Base-by-base conservation (phyloP, 2,888 invertebrate species). In the Morpho achilles region DNA sequence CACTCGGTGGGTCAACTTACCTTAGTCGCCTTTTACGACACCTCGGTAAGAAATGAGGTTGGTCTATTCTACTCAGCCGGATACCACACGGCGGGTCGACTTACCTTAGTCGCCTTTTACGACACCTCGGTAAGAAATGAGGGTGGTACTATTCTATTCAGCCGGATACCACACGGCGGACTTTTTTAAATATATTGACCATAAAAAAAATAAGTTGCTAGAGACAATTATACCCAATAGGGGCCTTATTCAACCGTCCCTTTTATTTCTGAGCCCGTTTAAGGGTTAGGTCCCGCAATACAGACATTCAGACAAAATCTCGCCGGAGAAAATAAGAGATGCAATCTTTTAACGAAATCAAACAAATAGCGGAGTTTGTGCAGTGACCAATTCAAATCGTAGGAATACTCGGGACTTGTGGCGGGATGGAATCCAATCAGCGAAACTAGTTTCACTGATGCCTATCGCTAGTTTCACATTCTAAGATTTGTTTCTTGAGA, bases 401-500 rank as follows among this genome's bases (percentile, higher is more conserved):
- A 74, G 76, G 81, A 81, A 76, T 77, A 79, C 75, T 75, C 73
- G 74, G 73, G 73, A 50, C 74, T 72, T 58, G 66, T 69, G 70
- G 74, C 71, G 80, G 81, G 82, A 79, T 78, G 75, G 82, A 82
- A 88, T 84, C 88, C 89, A 90, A 90, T 90, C 89, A 89, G 84
- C 75, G 76, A 79, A 87, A 87, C 88, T 87, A 87, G 87, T 81
- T 85, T 77, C 74, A 79, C 80, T 78, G 90, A 90, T 90, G 88
- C 88, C 84, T 89, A 90, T 90, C 90, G 82, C 84, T 82, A 86
- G 81, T 87, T 88, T 87, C 88, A 87, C 90, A 89, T 90, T 89
- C 89, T 87, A 89, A 90, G 88, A 90, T 90, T 90, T 90, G 90
- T 90, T 90, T 90, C 89, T 87, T 79, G 76, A 90, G 90, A 90